phyloP scores from a whole-genome alignment of 1,140 invertebrate genomes.

The Drosophila murphyi region DNA sequence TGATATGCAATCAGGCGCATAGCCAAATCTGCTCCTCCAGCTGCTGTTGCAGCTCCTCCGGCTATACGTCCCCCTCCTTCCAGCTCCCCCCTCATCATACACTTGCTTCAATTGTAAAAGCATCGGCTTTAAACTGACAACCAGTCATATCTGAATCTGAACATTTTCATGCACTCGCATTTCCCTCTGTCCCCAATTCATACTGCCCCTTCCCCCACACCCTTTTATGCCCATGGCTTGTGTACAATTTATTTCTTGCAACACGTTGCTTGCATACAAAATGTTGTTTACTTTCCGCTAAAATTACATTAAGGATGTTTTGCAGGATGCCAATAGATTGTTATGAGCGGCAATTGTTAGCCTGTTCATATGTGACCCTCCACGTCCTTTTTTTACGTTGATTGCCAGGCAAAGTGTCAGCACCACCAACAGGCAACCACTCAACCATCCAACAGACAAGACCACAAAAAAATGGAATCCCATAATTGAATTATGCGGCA shows the following conservation, averaged over 20 bases:
- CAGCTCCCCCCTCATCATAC: slow-evolving; percentile 12
- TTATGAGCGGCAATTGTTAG: slow-evolving; percentile 67
- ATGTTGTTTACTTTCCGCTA: slow-evolving; percentile 82
- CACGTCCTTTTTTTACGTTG: slow-evolving; percentile 19
- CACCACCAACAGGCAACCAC: background rate
- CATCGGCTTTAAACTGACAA: slow-evolving; percentile 51
- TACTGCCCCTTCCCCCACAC: background rate
- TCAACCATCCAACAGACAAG: background rate
- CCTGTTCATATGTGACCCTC: slow-evolving; percentile 45
- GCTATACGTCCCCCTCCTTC: background rate
- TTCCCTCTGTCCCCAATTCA: slow-evolving; percentile 1
- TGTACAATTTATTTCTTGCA: slow-evolving; percentile 26
- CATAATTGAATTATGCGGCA: slow-evolving; percentile 73
- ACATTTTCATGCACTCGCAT: slow-evolving; percentile 45
- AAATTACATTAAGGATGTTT: slow-evolving; percentile 83
- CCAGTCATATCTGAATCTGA: slow-evolving; percentile 33
- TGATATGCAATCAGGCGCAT: slow-evolving; percentile 80
- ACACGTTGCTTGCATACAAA: slow-evolving; percentile 75
- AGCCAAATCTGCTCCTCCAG: slow-evolving; percentile 2
- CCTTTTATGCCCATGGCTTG: slow-evolving; percentile 2
- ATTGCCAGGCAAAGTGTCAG: slow-evolving; percentile 43
- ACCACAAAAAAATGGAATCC: slow-evolving; percentile 55
- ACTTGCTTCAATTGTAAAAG: slow-evolving; percentile 72
- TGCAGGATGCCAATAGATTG: slow-evolving; percentile 82
- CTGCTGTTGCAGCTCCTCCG: background rate